These are phyloP conservation scores for Plotosus lineatus DNA, from an alignment of 2,113 vertebrate species.

Conservation along the genomic window DNA sequence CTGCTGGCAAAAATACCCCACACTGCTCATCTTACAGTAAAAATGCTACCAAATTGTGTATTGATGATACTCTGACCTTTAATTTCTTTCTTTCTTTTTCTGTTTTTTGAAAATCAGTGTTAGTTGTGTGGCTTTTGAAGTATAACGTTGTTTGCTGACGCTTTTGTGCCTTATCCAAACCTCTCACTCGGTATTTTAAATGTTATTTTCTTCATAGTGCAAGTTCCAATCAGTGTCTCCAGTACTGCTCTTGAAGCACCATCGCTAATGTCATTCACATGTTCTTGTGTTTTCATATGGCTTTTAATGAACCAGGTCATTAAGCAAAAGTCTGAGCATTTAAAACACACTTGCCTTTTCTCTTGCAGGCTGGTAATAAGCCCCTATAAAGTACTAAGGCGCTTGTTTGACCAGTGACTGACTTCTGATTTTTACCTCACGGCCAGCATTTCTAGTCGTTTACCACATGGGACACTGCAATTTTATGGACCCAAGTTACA, in stretches of 20 bases:
- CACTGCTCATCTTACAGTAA: background rate
- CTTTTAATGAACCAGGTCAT: slow-evolving; percentile 42
- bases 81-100: background rate
- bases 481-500: slow-evolving; percentile 48
- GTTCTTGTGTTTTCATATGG: slow-evolving; percentile 25
- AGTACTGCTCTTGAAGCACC: background rate
- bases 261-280: background rate
- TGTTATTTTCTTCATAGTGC: background rate
- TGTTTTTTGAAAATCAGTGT: background rate
- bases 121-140: background rate
- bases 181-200: background rate
- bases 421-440: slow-evolving; percentile 52
- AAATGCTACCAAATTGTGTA: background rate
- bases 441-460: slow-evolving; percentile 42
- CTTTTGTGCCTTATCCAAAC: background rate
- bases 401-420: slow-evolving; percentile 52
- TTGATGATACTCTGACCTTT: background rate
- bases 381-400: slow-evolving; percentile 40
- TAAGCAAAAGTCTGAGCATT: slow-evolving; percentile 47
- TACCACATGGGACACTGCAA: slow-evolving; percentile 50
- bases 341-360: slow-evolving; percentile 24
- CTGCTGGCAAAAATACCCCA: background rate
- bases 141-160: background rate
- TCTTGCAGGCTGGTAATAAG: slow-evolving; percentile 45
- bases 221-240: background rate